Percentiles rank a stretch among this genome's conserved stretches.
Conservation (phyloP, 2,113 vertebrate genomes). For the Hydrochoerus hydrochaeris region DNA sequence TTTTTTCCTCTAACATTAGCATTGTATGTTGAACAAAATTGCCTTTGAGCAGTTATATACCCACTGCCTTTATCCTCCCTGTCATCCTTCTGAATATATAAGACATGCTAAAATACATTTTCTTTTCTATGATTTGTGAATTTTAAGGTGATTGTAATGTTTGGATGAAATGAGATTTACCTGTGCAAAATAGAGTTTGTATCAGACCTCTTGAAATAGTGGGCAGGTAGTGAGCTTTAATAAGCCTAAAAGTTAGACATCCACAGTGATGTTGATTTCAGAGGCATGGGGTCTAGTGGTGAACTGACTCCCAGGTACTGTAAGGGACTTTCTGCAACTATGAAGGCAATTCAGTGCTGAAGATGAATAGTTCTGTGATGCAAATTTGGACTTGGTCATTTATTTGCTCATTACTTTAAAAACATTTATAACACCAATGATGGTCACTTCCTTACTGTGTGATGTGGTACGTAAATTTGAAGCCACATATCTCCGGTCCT, state of each 20-base stretch:
- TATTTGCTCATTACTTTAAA: background rate
- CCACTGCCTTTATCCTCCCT: background rate
- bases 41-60: background rate
- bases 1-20: background rate
- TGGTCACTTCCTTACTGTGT: background rate
- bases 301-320: fast-evolving
- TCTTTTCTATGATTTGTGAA: background rate
- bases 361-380: background rate
- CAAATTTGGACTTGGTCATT: background rate
- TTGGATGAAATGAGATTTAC: background rate
- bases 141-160: slow-evolving; percentile 41
- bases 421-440: background rate
- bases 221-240: background rate
- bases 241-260: background rate
- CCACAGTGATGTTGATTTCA: background rate
- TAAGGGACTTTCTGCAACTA: background rate
- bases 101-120: background rate
- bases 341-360: background rate
- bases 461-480: background rate
- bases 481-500: background rate
- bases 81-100: background rate
- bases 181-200: background rate
- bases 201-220: background rate
- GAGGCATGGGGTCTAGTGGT: background rate
- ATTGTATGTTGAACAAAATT: background rate